phyloP scores from a whole-genome alignment of 2,888 invertebrate species.

The Sphinx pinastri region DNA sequence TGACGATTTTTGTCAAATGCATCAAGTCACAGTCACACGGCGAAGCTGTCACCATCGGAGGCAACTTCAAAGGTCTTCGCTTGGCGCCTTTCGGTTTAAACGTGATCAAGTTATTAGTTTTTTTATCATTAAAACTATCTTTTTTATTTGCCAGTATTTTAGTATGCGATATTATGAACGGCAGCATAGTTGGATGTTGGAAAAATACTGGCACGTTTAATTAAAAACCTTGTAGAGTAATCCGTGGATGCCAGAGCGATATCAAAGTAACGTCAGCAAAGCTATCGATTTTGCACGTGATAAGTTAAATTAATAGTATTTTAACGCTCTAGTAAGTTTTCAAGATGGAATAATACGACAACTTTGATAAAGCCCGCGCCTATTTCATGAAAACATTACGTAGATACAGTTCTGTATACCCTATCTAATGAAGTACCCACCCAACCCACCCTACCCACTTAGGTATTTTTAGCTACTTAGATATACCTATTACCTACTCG shows the following conservation, averaged over 20 bases:
- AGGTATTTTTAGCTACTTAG: too few species aligned
- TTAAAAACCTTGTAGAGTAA: not conserved
- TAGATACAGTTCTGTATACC: too few species aligned
- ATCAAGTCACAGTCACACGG: slow-evolving; percentile 66
- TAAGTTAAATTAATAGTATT: slow-evolving; percentile 38
- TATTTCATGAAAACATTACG: slow-evolving; percentile 1
- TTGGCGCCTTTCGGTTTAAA: slow-evolving; percentile 52
- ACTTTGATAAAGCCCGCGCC: slow-evolving; percentile 28
- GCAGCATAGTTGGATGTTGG: slow-evolving; percentile 56
- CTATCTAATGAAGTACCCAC: too few species aligned
- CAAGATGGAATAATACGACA: slow-evolving; percentile 42
- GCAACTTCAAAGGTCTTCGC: slow-evolving; percentile 53
- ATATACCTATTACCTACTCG: too few species aligned
- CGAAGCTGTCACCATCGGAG: slow-evolving; percentile 43
- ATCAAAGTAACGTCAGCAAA: slow-evolving; percentile 19
- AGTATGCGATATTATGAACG: slow-evolving; percentile 72
- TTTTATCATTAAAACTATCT: slow-evolving; percentile 49
- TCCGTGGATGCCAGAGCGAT: not conserved
- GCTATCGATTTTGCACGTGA: slow-evolving; percentile 49
- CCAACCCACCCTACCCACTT: too few species aligned
- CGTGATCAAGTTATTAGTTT: slow-evolving; percentile 52
- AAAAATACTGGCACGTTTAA: slow-evolving; percentile 11
- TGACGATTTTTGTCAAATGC: slow-evolving; percentile 69
- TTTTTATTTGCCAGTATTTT: slow-evolving; percentile 63
- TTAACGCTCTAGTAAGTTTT: slow-evolving; percentile 54